Evolutionary conservation across 1,140 invertebrate species (phyloP), one percentile per base, ranked within the genome.

Genomic region (Drosophila elegans): DNA sequence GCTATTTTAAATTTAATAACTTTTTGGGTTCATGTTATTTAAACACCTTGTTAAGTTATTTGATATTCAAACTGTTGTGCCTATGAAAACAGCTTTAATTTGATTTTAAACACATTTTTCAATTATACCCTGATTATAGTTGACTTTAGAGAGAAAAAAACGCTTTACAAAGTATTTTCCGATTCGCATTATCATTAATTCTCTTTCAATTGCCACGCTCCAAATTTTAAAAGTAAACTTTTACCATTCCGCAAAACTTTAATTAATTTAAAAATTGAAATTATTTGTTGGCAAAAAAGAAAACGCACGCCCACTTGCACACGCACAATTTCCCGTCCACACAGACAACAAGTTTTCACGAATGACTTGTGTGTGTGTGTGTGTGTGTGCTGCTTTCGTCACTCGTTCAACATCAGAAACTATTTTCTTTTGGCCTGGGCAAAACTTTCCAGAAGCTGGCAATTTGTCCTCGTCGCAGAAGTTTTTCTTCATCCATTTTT

Each of bases 191-290:
- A 29, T 12, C 27, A 36, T 62, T 34, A 45, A 49, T 67, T 67
- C 6, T 16, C 38, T 29, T 51, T 16, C 27, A 64, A 64, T 63
- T 63, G 27, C 16, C 16, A 3, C 11, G 36, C 45, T n/a, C 42
- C 57, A 36, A 48, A 49, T 34, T 41, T 16, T 13, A 21, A 9
- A 13, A 29, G 46, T 39, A 32, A 46, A 44, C 63, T 61, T 68
- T 52, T 32, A 36, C 29, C 60, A 52, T 42, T 68, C 38, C 29
- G 38, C n/a, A 53, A 63, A 68, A 68, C 64, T 68, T 68, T 68
- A 68, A 68, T 68, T 68, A 52, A 68, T 67, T 68, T 66, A 45
- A 68, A 27, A 66, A 66, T 59, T 56, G n/a, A 3, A 49, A 57
- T 49, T 56, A 72, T 72, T 71, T 72, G 68, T 57, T 57, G 36